A percentile compares a stretch with the other conserved stretches of the same genome.
Conservation (phyloP, 2,113 vertebrate genomes). For the Boulengeromyrus knoepffleri region DNA sequence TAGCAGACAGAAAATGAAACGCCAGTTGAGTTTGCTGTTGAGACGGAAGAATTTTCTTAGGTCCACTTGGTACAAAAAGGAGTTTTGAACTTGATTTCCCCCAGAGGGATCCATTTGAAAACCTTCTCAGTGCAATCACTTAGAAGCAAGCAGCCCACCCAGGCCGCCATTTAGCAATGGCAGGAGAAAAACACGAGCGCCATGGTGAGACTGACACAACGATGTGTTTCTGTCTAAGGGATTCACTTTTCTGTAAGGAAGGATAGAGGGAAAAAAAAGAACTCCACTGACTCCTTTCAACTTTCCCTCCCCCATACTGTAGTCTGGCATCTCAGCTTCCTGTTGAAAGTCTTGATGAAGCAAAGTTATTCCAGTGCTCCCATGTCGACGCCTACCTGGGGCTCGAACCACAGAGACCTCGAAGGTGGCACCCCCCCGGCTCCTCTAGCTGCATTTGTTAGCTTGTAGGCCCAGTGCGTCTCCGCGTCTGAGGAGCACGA, state of each 20-base stretch:
- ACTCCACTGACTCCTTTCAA: slow-evolving; percentile 12
- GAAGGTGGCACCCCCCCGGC: not conserved
- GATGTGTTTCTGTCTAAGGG: slow-evolving; percentile 13
- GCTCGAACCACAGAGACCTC: not conserved
- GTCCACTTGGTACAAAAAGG: not conserved
- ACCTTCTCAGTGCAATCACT: slow-evolving; percentile 18
- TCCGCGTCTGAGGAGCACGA: not conserved
- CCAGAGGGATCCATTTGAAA: slow-evolving; percentile 24
- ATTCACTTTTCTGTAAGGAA: not conserved
- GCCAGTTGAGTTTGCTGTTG: not conserved
- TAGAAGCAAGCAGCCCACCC: not conserved
- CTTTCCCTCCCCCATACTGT: slow-evolving; percentile 17
- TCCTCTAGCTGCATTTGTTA: not conserved
- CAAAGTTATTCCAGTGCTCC: not conserved
- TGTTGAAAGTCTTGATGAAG: slow-evolving; percentile 28
- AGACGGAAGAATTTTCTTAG: not conserved
- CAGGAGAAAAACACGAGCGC: not conserved
- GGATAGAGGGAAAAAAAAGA: not conserved
- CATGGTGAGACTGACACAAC: slow-evolving; percentile 29
- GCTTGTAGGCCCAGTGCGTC: not conserved
- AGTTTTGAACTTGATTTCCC: slow-evolving; percentile 26
- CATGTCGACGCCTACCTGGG: not conserved
- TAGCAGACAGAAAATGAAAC: not conserved
- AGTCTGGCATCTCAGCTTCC: slow-evolving; percentile 46
- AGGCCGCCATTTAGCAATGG: slow-evolving; percentile 6